A percentile compares a stretch with the other conserved stretches of the same genome.
Evolutionary conservation across 1,140 invertebrate genomes (phyloP).

Genomic region (Camponotus floridanus): DNA sequence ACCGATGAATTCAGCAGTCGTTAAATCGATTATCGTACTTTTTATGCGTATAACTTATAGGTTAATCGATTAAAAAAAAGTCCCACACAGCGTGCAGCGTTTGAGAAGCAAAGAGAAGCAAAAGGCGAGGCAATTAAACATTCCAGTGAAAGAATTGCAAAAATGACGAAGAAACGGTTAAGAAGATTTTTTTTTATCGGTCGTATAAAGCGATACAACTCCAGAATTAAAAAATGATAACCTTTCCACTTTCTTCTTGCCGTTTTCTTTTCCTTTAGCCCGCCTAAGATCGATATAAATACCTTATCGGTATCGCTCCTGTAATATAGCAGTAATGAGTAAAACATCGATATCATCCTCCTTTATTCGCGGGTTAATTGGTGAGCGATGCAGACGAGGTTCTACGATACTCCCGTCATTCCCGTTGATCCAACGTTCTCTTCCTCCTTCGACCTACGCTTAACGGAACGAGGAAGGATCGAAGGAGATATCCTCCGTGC

Average conservation of each 20-base stretch:
- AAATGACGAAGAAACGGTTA: neutral
- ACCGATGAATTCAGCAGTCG: constrained; percentile 45
- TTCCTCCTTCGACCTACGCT: constrained; percentile 48
- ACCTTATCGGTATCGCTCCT: constrained; percentile 13
- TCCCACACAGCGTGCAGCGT: neutral
- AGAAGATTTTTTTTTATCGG: constrained; percentile 6
- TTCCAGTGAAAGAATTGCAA: neutral
- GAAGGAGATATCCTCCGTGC: constrained; percentile 46
- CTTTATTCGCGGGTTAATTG: constrained; percentile 64
- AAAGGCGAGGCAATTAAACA: neutral
- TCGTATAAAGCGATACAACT: neutral
- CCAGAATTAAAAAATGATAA: neutral
- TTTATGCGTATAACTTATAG: constrained; percentile 18
- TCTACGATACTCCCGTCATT: constrained; percentile 41
- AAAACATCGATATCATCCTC: constrained; percentile 54
- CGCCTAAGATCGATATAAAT: neutral
- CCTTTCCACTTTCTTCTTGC: neutral
- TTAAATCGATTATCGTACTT: constrained; percentile 34
- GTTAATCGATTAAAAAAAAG: constrained; percentile 33
- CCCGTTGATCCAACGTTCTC: constrained; percentile 26
- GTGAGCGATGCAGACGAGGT: constrained; percentile 26
- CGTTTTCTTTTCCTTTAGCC: neutral
- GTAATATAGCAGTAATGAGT: constrained; percentile 36
- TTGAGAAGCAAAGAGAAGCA: neutral
- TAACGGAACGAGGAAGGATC: constrained; percentile 12